Conservation (phyloP, 1,140 invertebrate genomes). For the Schmidtea mediterranea region DNA sequence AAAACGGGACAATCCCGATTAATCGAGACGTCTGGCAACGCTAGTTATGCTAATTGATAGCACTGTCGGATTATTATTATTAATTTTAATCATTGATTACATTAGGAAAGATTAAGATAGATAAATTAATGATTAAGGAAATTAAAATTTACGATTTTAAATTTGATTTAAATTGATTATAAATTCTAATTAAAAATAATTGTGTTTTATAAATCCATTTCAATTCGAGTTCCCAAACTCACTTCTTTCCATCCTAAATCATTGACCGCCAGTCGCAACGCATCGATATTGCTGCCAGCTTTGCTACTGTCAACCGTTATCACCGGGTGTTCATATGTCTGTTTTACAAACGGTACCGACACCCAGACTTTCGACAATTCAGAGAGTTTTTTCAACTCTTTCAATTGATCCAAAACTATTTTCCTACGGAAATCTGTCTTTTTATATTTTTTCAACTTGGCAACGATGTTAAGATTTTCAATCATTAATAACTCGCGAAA, state of each 20-base stretch:
- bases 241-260: slow-evolving; percentile 24
- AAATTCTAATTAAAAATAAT: no score
- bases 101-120: no score
- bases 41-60: no score
- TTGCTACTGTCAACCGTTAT: slow-evolving; percentile 23
- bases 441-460: background rate
- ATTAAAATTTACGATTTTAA: no score
- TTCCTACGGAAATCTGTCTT: background rate
- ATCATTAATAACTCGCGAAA: no score
- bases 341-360: background rate
- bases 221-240: background rate
- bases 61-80: no score
- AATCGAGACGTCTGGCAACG: no score
- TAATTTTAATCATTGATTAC: no score
- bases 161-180: no score
- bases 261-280: slow-evolving; percentile 15
- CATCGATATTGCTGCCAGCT: slow-evolving; percentile 18
- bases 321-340: background rate
- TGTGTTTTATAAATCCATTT: background rate
- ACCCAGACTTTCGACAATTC: background rate
- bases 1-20: no score
- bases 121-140: no score
- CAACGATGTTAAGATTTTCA: no score
- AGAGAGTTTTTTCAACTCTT: background rate
- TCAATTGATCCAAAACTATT: background rate